Percentiles rank a stretch among this genome's conserved stretches.
These are phyloP conservation scores for Caenorhabditis inopinata DNA, from an alignment of 1,140 invertebrate genomes.

Conservation along the genomic window DNA sequence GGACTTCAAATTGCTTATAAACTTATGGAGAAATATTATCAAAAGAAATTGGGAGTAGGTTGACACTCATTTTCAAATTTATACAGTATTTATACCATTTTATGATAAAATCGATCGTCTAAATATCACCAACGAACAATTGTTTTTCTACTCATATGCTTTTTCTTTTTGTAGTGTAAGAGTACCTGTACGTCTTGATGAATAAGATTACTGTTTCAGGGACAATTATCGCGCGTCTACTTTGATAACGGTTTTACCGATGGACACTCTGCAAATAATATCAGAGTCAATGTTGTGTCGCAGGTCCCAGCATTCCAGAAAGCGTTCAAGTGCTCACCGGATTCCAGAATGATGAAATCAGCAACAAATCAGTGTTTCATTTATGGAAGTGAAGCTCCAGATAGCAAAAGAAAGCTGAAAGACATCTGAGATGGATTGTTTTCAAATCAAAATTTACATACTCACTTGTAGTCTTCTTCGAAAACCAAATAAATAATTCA, in stretches of 20 bases:
- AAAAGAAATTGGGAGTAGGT: too few relatives aligned
- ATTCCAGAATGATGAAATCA: constrained; percentile 2
- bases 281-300: background rate
- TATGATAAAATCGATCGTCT: background rate
- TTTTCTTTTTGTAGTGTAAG: background rate
- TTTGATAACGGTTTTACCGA: too few relatives aligned
- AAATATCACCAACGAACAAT: background rate
- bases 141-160: constrained; percentile 9
- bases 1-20: too few relatives aligned
- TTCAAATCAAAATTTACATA: too few relatives aligned
- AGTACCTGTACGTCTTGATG: too few relatives aligned
- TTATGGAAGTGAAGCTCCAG: background rate
- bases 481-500: too few relatives aligned
- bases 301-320: background rate
- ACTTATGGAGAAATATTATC: too few relatives aligned
- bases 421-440: too few relatives aligned
- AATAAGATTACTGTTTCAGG: background rate
- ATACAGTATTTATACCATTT: too few relatives aligned
- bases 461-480: too few relatives aligned
- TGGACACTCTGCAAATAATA: background rate
- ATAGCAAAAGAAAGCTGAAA: background rate
- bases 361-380: background rate
- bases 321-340: background rate
- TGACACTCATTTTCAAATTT: too few relatives aligned
- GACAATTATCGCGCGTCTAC: background rate